Evolutionary conservation across 2,888 invertebrate species (phyloP), one percentile per base, ranked within the genome.

Genomic region (Amphipyra tragopoginis): DNA sequence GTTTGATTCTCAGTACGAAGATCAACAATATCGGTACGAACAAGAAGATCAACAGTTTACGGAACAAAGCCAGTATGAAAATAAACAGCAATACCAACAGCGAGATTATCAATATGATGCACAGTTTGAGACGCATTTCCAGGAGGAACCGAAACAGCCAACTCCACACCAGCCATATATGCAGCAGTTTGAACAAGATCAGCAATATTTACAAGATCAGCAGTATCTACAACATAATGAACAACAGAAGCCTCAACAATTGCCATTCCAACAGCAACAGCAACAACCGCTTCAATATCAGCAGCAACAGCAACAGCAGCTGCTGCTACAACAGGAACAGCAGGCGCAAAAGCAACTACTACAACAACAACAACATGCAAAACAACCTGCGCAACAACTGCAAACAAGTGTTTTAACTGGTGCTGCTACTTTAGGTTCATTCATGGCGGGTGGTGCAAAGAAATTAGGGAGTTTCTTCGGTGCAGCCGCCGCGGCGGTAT

Each of bases 371-470:
- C 87, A 89, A 45, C 88, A 91, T 63, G 88, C 86, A 66, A 90
- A 91, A 65, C 87, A 90, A 71, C 89, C 93, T 36, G 80, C 90
- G 2, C 93, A 93, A 65, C 93, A 94, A 77, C 71, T 94, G 49
- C 94, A 94, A 81, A 83, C 93, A 1, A 90, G 89, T 65, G 90
- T 94, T 13, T 71, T 94, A 55, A 95, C 93, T 34, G 94, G 94
- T 59, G 94, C 93, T 40, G 94, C 94, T 53, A 93, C 93, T 4
- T 85, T 95, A 73, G 95, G 94, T n/a, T 93, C 92, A 6, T 84
- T 95, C 38, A 92, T 95, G 91, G 93, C 94, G 2, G 95, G 94
- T 59, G 94, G 95, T 65, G 95, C 95, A 11, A 94, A 95, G 69
- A 95, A 91, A 75, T 83, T 95, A 11, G 95, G 95, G 11, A 95